phyloP scores from a whole-genome alignment of 1,140 invertebrate genomes.

The Saxidomus purpurata region DNA sequence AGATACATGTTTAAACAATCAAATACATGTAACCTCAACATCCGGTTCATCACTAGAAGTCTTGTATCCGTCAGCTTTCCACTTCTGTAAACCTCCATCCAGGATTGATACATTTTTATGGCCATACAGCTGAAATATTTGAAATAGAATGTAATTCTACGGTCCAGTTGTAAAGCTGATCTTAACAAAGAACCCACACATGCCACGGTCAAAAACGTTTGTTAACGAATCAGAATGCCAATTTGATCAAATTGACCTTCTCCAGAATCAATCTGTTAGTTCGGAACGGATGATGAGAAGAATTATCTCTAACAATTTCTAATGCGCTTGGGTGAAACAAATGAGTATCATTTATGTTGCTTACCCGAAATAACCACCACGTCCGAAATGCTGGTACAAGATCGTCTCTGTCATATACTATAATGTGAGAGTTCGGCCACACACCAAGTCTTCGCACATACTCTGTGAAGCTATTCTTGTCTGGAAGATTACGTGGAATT shows the following conservation, averaged over 20 bases:
- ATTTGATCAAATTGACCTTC: too few species aligned
- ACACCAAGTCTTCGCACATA: slow-evolving; percentile 78
- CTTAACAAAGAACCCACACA: too few species aligned
- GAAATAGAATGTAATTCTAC: too few species aligned
- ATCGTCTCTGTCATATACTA: slow-evolving; percentile 79
- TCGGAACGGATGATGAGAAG: too few species aligned
- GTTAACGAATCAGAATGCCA: too few species aligned
- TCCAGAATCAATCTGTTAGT: too few species aligned
- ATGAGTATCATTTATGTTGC: too few species aligned
- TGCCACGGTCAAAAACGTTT: too few species aligned
- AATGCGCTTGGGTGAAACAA: too few species aligned
- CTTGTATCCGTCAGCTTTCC: slow-evolving; percentile 73
- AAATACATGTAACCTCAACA: slow-evolving; percentile 63
- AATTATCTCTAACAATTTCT: too few species aligned
- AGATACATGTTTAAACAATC: neutral
- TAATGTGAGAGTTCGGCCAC: slow-evolving; percentile 76
- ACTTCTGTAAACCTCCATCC: slow-evolving; percentile 77
- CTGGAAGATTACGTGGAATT: slow-evolving; percentile 73
- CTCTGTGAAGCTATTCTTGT: slow-evolving; percentile 76
- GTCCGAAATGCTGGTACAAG: slow-evolving; percentile 73
- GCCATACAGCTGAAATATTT: slow-evolving; percentile 73
- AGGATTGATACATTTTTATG: slow-evolving; percentile 78
- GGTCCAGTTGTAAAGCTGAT: too few species aligned
- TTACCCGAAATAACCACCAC: slow-evolving; percentile 83
- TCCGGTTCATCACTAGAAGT: slow-evolving; percentile 66